A percentile compares a stretch with the other conserved stretches of the same genome.
These are phyloP conservation scores for Dichetophora obliterata DNA, from an alignment of 2,888 invertebrate species.

Conservation along the genomic window DNA sequence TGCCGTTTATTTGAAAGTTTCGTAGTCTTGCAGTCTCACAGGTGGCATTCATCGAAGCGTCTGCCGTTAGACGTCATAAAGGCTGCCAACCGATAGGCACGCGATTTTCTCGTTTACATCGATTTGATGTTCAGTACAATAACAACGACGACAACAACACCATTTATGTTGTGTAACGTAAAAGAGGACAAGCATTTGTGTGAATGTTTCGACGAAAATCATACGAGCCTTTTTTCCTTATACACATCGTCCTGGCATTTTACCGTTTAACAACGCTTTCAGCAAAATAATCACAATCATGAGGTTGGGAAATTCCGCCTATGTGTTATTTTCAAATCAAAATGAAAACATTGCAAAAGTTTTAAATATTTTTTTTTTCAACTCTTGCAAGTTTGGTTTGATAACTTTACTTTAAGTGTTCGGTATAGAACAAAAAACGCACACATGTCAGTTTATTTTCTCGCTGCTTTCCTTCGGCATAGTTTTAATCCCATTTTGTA, in stretches of 20 bases:
- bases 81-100: conserved; percentile 1
- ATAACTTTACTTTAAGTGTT: too few species aligned
- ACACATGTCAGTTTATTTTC: too few species aligned
- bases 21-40: too few species aligned
- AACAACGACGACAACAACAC: neutral
- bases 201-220: neutral
- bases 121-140: conserved; percentile 9
- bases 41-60: too few species aligned
- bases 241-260: neutral
- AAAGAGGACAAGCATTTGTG: neutral
- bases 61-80: neutral
- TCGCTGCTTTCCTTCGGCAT: too few species aligned
- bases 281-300: neutral
- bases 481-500: too few species aligned
- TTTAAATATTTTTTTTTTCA: too few species aligned
- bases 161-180: neutral
- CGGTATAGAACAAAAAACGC: too few species aligned
- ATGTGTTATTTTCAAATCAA: too few species aligned
- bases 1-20: too few species aligned
- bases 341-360: too few species aligned
- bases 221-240: neutral
- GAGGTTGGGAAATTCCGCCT: neutral
- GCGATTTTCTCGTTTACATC: conserved; percentile 29
- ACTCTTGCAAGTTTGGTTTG: too few species aligned
- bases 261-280: neutral